Evolutionary conservation across 35 echinoderm and acorn worm genomes (phyloP), one percentile per base, ranked within the genome.

Genomic region (Holothuria glaberrima): DNA sequence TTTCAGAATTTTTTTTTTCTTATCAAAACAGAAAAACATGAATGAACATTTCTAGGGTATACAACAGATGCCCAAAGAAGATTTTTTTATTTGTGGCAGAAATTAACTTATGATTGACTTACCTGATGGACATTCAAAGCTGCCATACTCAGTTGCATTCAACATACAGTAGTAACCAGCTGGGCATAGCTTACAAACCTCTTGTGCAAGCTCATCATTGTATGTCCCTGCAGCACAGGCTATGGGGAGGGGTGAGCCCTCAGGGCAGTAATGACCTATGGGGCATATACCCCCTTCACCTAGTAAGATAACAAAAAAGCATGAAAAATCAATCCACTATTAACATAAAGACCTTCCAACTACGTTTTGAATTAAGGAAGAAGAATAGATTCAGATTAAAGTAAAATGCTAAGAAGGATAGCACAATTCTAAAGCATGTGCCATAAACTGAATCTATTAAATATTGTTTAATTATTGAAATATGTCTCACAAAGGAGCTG

Each of bases 231-330:
- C 90, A 10, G 88, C 91, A 89, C 96, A 98, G 0, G 93, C 63
- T 0, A 71, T 88, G 5, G 96, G 96, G 9, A 88, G 81, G 20
- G 71, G 63, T 50, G 79, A 81, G 7, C 88, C 93, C 33, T 71
- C 91, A 21, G 96, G 96, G 86, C 96, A 98, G 77, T 93, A 98
- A 90, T 98, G 96, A 71, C 90, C 96, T 14, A 98, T 58, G 21
- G 96, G 96, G 90, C 96, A 98, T 44, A 98, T 88, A 59, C 96
- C 96, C 38, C 96, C 96, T 73, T 93, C 91, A 87, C 96, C 96
- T 98, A 82, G 14, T 29, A 93, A 1, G 50, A 54, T 9, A 17
- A 41, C 2, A 7, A 38, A 52, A 30, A 60, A 86, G 48, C 5
- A 70, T 38, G 25, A 24, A 24, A 78, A n/a, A 56, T 78, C 22